Conservation (phyloP, 2,888 invertebrate genomes). For the Drosophila meridionalis region DNA sequence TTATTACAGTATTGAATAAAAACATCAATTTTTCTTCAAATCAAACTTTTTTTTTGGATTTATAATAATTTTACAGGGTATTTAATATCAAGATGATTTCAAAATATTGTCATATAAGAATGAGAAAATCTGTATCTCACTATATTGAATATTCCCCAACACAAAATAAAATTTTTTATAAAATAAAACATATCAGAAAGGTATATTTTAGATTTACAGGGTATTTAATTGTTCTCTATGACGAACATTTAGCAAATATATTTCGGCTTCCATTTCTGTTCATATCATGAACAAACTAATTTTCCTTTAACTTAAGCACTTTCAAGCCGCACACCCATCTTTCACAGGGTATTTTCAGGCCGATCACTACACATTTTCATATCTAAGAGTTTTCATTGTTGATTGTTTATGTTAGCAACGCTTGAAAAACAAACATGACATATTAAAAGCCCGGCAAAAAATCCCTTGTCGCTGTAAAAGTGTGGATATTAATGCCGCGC, state of each 20-base stretch:
- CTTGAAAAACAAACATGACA: constrained; percentile 27
- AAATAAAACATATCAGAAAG: background rate
- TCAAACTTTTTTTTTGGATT: background rate
- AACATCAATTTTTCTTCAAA: background rate
- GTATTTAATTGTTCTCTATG: background rate
- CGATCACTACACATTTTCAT: no score
- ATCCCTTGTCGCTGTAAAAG: background rate
- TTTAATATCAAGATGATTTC: background rate
- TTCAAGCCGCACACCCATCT: accelerated
- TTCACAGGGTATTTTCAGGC: background rate
- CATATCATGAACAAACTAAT: no score
- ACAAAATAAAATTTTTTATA: background rate
- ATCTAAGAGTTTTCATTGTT: constrained; percentile 9
- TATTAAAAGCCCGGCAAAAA: background rate
- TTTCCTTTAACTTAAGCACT: background rate
- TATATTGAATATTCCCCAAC: background rate
- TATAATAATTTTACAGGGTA: background rate
- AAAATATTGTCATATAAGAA: no score
- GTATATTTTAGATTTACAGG: background rate
- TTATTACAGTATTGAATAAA: background rate
- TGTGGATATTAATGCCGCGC: constrained; percentile 11
- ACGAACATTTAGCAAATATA: background rate
- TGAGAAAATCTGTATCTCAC: background rate
- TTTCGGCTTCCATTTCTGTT: background rate
- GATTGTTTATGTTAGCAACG: constrained; percentile 25